phyloP scores from a whole-genome alignment of 2,888 invertebrate genomes.

The Xylocampa areola region DNA sequence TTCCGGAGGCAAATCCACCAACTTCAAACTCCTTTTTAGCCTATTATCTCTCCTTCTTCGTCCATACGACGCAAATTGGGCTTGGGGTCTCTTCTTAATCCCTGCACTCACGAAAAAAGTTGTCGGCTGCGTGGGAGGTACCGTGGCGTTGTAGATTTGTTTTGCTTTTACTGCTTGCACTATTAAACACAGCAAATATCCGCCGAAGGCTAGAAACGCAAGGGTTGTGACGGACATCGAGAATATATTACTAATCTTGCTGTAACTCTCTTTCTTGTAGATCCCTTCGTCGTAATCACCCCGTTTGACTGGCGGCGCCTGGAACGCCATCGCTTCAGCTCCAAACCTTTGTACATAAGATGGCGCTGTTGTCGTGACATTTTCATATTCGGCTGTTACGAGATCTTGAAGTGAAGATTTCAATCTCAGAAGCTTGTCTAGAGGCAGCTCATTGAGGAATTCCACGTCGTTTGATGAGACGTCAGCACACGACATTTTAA shows the following conservation, averaged over 20 bases:
- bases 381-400: conserved; percentile 68
- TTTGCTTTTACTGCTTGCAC: conserved; percentile 93
- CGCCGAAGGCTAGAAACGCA: conserved; percentile 95
- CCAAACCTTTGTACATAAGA: conserved; percentile 75
- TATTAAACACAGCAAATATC: conserved; percentile 94
- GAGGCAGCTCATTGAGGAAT: conserved; percentile 91
- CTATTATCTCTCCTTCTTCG: conserved; percentile 71
- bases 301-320: conserved; percentile 76
- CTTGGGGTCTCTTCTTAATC: conserved; percentile 83
- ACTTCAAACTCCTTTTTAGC: conserved; percentile 61
- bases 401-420: conserved; percentile 83
- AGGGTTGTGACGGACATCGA: conserved; percentile 94
- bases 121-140: conserved; percentile 73
- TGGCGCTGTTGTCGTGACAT: conserved; percentile 69
- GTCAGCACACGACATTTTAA: conserved; percentile 64
- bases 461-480: conserved; percentile 77
- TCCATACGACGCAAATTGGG: conserved; percentile 80
- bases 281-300: conserved; percentile 86
- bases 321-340: conserved; percentile 82
- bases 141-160: conserved; percentile 73
- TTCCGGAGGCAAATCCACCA: conserved; percentile 79
- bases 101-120: conserved; percentile 80
- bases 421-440: conserved; percentile 92
- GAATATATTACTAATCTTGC: conserved; percentile 93
- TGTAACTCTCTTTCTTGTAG: conserved; percentile 85